phyloP scores from a whole-genome alignment of 2,888 invertebrate genomes.

The Bhutanitis thaidina region DNA sequence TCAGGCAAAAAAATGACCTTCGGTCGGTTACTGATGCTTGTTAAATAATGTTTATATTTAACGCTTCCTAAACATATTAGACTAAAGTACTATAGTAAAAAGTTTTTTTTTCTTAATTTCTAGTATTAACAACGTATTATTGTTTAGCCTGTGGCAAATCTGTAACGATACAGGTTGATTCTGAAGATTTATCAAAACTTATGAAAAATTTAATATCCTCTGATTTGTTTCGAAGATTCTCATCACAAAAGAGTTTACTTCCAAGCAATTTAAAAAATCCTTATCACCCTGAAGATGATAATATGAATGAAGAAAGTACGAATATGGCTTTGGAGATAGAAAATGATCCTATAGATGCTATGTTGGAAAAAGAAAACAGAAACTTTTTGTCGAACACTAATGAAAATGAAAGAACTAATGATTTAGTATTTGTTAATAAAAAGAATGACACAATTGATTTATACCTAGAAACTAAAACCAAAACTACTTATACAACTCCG shows the following conservation, averaged over 20 bases:
- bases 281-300: conserved; percentile 49
- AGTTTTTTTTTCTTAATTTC: not conserved
- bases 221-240: conserved; percentile 8
- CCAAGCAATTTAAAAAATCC: conserved; percentile 34
- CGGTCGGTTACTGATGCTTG: too few species aligned
- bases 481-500: not conserved
- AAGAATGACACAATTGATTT: too few species aligned
- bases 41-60: too few species aligned
- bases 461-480: not conserved
- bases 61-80: too few species aligned
- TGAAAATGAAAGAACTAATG: not conserved
- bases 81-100: too few species aligned
- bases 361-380: conserved; percentile 18
- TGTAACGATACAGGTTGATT: conserved; percentile 25
- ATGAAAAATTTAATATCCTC: conserved; percentile 19
- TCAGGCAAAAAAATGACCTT: too few species aligned
- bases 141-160: not conserved
- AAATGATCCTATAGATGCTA: conserved; percentile 7
- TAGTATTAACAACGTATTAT: not conserved
- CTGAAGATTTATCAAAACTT: conserved; percentile 24
- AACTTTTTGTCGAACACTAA: conserved; percentile 6
- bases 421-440: too few species aligned
- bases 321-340: conserved; percentile 5
- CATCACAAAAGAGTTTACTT: conserved; percentile 19
- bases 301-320: conserved; percentile 18